Conservation (phyloP, 92 coral and sea anemone species). For the Porites divaricata region DNA sequence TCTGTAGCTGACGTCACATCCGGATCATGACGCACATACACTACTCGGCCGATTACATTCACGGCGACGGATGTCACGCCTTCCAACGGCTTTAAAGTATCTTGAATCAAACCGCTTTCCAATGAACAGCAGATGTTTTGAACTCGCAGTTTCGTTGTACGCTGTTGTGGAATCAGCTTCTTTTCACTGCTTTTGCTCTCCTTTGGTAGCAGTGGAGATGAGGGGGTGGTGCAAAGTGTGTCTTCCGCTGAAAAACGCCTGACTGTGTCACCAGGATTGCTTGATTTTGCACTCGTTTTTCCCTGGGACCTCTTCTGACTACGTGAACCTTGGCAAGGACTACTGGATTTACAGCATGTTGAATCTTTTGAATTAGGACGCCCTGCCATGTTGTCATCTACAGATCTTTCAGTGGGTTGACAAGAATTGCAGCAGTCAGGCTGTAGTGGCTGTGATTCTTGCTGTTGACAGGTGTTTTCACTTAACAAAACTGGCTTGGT, state of each 20-base stretch:
- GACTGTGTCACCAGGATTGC: constrained; percentile 22
- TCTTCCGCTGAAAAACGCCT: constrained; percentile 15
- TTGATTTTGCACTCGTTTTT: constrained; percentile 1
- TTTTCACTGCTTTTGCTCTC: neutral
- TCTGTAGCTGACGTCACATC: constrained; percentile 84
- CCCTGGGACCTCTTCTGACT: neutral
- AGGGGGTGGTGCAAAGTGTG: constrained; percentile 11
- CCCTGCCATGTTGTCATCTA: too few species aligned
- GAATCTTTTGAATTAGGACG: too few species aligned
- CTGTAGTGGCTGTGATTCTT: too few species aligned
- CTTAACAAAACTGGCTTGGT: neutral
- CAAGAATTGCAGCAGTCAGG: too few species aligned
- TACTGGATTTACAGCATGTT: too few species aligned
- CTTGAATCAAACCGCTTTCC: constrained; percentile 88
- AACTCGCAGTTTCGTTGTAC: constrained; percentile 93
- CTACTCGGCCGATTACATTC: constrained; percentile 98
- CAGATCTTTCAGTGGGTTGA: too few species aligned
- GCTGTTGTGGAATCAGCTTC: constrained; percentile 3
- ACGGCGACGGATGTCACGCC: constrained; percentile 88
- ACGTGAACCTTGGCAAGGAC: too few species aligned
- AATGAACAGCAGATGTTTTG: constrained; percentile 96
- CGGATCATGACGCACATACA: constrained; percentile 90
- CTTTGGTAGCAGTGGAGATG: neutral
- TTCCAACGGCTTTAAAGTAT: constrained; percentile 72
- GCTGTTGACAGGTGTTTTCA: too few species aligned